Conservation (phyloP, 2,797 vertebrate genomes). For the Coreius guichenoti region DNA sequence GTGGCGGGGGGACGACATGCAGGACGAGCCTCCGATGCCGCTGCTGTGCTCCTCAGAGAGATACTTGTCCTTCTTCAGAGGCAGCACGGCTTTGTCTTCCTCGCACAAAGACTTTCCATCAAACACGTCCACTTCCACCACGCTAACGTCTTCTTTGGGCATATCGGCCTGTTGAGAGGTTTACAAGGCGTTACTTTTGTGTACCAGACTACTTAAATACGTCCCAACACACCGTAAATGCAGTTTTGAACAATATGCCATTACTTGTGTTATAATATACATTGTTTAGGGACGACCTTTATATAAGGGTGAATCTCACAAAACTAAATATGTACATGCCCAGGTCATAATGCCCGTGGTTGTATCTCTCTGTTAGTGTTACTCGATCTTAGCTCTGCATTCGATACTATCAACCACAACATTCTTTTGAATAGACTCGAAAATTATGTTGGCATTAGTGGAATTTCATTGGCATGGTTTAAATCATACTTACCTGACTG, state of each 20-base stretch:
- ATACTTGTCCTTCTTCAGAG: constrained; percentile 91
- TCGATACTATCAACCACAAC: no score
- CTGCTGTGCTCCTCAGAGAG: constrained; percentile 95
- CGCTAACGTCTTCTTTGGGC: constrained; percentile 89
- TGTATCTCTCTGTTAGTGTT: no score
- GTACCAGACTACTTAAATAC: background rate
- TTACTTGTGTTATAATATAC: background rate
- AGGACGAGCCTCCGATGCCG: constrained; percentile 96
- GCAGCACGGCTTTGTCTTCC: constrained; percentile 85
- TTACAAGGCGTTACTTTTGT: background rate
- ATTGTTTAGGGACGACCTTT: background rate
- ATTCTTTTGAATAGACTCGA: no score
- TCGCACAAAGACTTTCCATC: constrained; percentile 83
- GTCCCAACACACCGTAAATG: background rate
- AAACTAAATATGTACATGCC: background rate
- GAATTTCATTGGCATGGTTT: no score
- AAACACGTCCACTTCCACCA: constrained; percentile 87
- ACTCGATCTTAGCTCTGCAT: no score
- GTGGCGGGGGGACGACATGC: constrained; percentile 94
- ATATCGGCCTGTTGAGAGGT: constrained; percentile 79
- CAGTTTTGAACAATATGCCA: background rate
- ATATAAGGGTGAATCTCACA: background rate
- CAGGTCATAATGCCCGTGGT: no score
- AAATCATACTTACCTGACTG: no score
- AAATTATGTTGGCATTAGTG: no score